Conservation (phyloP, 2,113 vertebrate genomes). For the Mola mola region DNA sequence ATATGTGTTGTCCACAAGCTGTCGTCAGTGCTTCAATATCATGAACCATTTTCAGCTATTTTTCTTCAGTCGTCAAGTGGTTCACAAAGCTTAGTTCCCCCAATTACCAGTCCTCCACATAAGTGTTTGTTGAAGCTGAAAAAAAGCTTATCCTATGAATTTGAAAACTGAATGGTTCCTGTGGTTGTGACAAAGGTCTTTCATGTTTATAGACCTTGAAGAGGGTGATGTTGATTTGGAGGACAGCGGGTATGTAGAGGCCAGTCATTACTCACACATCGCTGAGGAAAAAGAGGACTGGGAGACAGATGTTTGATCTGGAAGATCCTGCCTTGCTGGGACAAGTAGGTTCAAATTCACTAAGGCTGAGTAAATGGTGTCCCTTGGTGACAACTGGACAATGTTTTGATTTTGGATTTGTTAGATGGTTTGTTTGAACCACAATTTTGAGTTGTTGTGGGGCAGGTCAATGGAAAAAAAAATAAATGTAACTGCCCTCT, state of each 20-base stretch:
- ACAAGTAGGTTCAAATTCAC: slow-evolving; percentile 14
- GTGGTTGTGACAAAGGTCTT: neutral
- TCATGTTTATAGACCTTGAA: slow-evolving; percentile 44
- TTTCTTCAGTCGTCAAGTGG: too few species aligned
- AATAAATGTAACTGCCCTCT: neutral
- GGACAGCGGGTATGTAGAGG: slow-evolving; percentile 42
- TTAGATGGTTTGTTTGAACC: neutral
- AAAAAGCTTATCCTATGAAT: neutral
- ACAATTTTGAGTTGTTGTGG: neutral
- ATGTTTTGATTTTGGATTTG: neutral
- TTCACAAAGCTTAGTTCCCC: too few species aligned
- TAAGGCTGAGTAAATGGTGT: neutral
- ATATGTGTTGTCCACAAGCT: too few species aligned
- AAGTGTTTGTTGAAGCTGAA: too few species aligned
- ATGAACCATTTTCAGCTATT: too few species aligned
- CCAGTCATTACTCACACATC: neutral
- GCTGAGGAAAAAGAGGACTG: slow-evolving; percentile 65
- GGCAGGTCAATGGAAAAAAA: neutral
- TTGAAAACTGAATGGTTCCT: neutral
- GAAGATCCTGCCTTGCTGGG: neutral
- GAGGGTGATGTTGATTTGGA: slow-evolving; percentile 18
- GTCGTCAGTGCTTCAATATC: too few species aligned
- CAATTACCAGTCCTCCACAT: neutral
- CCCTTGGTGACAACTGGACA: neutral
- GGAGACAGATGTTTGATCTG: slow-evolving; percentile 53